These are phyloP conservation scores for Probosciger aterrimus DNA, from an alignment of 2,113 vertebrate species.

Conservation along the genomic window DNA sequence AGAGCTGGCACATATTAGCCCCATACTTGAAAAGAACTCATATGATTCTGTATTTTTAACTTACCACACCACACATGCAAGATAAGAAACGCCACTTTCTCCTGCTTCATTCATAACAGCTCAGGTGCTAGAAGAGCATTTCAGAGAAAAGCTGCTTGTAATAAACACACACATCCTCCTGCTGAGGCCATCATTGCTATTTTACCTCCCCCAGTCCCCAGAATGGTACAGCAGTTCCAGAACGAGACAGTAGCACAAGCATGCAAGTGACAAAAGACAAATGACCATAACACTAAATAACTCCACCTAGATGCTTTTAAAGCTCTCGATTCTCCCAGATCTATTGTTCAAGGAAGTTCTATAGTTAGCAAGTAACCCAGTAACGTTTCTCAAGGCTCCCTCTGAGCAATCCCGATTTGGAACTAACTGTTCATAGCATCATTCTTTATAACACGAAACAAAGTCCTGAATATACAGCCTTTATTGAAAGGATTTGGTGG, in stretches of 20 bases:
- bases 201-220: slow-evolving; percentile 36
- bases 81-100: neutral
- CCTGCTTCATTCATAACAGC: neutral
- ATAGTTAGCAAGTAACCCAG: slow-evolving; percentile 19
- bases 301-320: slow-evolving; percentile 58
- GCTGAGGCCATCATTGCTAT: slow-evolving; percentile 35
- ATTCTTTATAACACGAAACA: slow-evolving; percentile 19
- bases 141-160: neutral
- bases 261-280: slow-evolving; percentile 69
- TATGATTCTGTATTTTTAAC: neutral
- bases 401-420: neutral
- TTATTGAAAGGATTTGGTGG: neutral
- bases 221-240: slow-evolving; percentile 40
- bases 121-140: neutral
- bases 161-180: slow-evolving; percentile 12
- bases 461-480: slow-evolving; percentile 11
- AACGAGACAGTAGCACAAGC: slow-evolving; percentile 70
- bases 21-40: neutral
- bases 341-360: neutral
- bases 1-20: neutral
- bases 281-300: slow-evolving; percentile 61
- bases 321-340: neutral
- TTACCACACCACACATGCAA: neutral
- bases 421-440: slow-evolving; percentile 23
- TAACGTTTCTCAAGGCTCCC: slow-evolving; percentile 5